Base-by-base conservation (phyloP, 1,140 invertebrate genomes). In the Melitaea cinxia region DNA sequence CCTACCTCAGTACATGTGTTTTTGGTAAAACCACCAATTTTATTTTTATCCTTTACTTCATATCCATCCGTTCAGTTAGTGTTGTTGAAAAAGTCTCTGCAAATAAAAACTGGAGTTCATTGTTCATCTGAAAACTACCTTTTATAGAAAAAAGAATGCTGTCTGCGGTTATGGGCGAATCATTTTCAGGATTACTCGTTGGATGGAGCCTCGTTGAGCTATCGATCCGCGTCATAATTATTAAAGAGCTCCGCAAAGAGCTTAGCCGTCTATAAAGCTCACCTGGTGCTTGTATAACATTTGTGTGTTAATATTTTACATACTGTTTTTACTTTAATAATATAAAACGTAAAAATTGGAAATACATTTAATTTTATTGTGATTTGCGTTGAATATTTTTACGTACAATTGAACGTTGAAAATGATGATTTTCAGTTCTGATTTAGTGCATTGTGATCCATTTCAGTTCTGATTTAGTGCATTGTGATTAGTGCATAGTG, bases 171-270 rank as follows among this genome's bases (percentile, higher is more conserved):
- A 49, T 12, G 49, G 42, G 68, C 50, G 59, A 70, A 68, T 67
- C 60, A 50, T 55, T 65, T 68, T 62, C 62, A 68, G 58, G 66
- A 65, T 67, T 61, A 62, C 52, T 63, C 49, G 56, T 60, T 54
- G 58, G 62, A 49, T 54, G 50, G 28, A 52, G 56, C 60, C 57
- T 65, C 58, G 56, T 49, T 53, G 54, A 50, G 55, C 15, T 67
- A 75, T 75, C 69, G 65, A 75, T 71, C 72, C 33, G 23, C 12
- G 45, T 59, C 56, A 65, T 69, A 72, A 72, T 75, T 64, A 74
- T 74, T 65, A 71, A 59, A 67, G 65, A 68, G 68, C 61, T 39
- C 42, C 54, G 53, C 61, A 61, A 63, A 72, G 59, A 47, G 45
- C 53, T 61, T 53, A 65, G 37, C 50, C 39, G 37, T 45, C 57